Percentiles rank a stretch among this genome's conserved stretches.
phyloP scores from a whole-genome alignment of 1,140 invertebrate genomes.

The Camponotus vicinus region DNA sequence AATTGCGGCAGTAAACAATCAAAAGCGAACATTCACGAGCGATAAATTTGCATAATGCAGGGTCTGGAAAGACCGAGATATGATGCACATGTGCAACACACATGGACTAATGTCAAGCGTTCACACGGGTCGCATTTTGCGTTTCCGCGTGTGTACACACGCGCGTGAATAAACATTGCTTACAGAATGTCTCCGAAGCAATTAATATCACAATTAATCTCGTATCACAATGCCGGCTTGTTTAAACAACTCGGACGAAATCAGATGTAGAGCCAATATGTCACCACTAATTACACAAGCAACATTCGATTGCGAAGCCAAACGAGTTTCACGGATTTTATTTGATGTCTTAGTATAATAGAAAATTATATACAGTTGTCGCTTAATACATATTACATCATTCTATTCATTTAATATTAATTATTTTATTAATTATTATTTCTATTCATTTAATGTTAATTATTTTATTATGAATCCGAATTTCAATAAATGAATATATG shows the following conservation, averaged over 20 bases:
- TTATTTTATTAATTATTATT: neutral
- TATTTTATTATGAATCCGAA: neutral
- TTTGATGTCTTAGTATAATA: neutral
- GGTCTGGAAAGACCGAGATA: neutral
- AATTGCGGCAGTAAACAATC: constrained; percentile 1
- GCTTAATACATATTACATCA: neutral
- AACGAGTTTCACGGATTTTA: neutral
- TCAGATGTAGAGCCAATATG: neutral
- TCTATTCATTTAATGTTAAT: neutral
- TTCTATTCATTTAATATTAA: neutral
- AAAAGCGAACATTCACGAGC: neutral
- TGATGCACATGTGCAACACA: neutral
- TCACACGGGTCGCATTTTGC: constrained; percentile 33
- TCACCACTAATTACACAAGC: constrained; percentile 16
- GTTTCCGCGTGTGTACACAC: constrained; percentile 29
- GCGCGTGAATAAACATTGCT: constrained; percentile 4
- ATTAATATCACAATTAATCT: constrained; percentile 56
- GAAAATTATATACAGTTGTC: neutral
- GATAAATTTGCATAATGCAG: constrained; percentile 1
- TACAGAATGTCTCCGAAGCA: constrained; percentile 42
- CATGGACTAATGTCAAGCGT: constrained; percentile 6
- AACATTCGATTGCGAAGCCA: neutral
- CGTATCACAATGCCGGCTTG: constrained; percentile 4
- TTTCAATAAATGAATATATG: neutral
- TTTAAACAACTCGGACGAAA: neutral